A percentile compares a stretch with the other conserved stretches of the same genome.
Conservation (phyloP, 1,140 invertebrate species). For the Drosophila elegans region DNA sequence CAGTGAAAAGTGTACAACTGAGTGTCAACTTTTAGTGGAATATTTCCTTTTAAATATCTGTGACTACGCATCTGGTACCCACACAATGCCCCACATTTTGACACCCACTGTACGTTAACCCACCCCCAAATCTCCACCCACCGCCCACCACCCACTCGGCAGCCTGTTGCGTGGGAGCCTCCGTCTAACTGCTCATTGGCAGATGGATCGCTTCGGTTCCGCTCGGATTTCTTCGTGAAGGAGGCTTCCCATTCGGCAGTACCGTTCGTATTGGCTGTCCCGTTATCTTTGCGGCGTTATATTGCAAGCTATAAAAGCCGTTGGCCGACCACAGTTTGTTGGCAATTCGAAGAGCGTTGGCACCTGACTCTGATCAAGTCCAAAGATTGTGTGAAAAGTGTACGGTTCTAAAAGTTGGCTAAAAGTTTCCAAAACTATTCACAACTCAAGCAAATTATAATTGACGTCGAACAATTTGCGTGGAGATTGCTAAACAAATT, state of each 20-base stretch:
- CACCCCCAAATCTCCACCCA: not conserved
- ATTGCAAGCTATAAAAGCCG: constrained; percentile 72
- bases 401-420: constrained; percentile 16
- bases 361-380: constrained; percentile 36
- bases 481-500: constrained; percentile 13
- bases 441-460: constrained; percentile 23
- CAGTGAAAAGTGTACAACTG: not conserved
- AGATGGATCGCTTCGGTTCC: constrained; percentile 34
- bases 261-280: constrained; percentile 57
- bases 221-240: constrained; percentile 44
- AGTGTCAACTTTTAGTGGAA: not conserved
- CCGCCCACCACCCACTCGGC: constrained; percentile 2
- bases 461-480: constrained; percentile 35
- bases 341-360: constrained; percentile 68
- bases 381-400: constrained; percentile 21
- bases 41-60: not conserved
- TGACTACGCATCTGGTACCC: constrained; percentile 14
- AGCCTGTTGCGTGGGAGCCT: constrained; percentile 69
- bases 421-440: constrained; percentile 43
- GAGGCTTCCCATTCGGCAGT: constrained; percentile 29
- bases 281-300: constrained; percentile 53
- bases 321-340: constrained; percentile 63
- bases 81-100: not conserved
- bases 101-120: constrained; percentile 7
- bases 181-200: constrained; percentile 61